Conservation (phyloP, 2,113 vertebrate genomes). For the Procapra przewalskii region DNA sequence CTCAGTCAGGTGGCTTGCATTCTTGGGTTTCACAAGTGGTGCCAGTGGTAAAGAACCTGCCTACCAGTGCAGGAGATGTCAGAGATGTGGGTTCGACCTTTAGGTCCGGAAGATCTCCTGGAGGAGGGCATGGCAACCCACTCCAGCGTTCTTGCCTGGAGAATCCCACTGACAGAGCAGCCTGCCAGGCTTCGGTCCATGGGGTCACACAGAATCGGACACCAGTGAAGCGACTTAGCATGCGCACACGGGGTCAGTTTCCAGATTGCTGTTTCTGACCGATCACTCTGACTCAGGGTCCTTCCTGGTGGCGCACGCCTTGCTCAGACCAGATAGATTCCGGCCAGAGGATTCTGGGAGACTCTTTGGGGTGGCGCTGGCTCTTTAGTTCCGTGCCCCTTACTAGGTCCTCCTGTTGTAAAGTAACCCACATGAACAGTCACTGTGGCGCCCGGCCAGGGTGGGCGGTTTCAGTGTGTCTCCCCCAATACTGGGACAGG, state of each 20-base stretch:
- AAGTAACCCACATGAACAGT: not conserved
- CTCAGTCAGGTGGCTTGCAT: not conserved
- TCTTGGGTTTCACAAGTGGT: not conserved
- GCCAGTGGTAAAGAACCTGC: not conserved
- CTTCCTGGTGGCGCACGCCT: not conserved
- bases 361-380: not conserved
- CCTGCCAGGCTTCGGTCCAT: not conserved
- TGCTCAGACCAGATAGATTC: not conserved
- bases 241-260: not conserved
- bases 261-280: not conserved
- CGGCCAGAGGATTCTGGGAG: not conserved
- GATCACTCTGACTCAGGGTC: not conserved
- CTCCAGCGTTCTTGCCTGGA: not conserved
- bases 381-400: not conserved
- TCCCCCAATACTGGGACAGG: not conserved
- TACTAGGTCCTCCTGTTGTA: not conserved
- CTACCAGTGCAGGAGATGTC: not conserved
- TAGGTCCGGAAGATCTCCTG: not conserved
- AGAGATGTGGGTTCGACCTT: not conserved
- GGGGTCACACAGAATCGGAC: not conserved
- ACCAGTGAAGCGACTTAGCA: not conserved
- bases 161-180: not conserved
- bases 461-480: not conserved
- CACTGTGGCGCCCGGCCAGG: not conserved
- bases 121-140: not conserved